Percentiles rank a stretch among this genome's conserved stretches.
Evolutionary conservation across 2,888 invertebrate genomes (phyloP).

Genomic region (Amblyjoppa fuscipennis): DNA sequence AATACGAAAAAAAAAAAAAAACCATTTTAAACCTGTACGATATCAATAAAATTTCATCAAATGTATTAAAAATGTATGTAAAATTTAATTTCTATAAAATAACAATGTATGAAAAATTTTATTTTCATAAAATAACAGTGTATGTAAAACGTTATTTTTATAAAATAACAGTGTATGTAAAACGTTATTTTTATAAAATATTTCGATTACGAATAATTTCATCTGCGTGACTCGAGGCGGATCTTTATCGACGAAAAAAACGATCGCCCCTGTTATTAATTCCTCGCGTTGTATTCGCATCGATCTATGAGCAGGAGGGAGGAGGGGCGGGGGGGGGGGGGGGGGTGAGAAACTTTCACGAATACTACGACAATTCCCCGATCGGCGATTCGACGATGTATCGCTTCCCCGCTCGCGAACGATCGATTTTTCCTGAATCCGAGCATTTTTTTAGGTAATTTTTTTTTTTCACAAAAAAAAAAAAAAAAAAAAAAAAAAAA

Average conservation of each 20-base stretch:
- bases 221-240: no score
- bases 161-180: not conserved
- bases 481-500: not conserved
- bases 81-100: no score
- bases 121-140: no score
- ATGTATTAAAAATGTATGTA: not conserved
- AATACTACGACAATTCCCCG: no score
- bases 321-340: no score
- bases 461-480: not conserved
- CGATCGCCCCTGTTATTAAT: not conserved
- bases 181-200: not conserved
- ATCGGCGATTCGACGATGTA: no score
- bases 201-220: not conserved
- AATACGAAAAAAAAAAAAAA: not conserved
- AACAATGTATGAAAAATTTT: no score
- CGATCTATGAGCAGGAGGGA: not conserved
- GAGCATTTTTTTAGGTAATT: no score
- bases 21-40: not conserved
- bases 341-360: no score
- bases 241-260: not conserved
- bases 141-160: no score
- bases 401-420: no score
- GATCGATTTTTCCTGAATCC: no score
- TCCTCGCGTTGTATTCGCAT: not conserved
- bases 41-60: not conserved